Base-by-base conservation (phyloP, 92 coral and sea anemone genomes). In the Montipora capitata region DNA sequence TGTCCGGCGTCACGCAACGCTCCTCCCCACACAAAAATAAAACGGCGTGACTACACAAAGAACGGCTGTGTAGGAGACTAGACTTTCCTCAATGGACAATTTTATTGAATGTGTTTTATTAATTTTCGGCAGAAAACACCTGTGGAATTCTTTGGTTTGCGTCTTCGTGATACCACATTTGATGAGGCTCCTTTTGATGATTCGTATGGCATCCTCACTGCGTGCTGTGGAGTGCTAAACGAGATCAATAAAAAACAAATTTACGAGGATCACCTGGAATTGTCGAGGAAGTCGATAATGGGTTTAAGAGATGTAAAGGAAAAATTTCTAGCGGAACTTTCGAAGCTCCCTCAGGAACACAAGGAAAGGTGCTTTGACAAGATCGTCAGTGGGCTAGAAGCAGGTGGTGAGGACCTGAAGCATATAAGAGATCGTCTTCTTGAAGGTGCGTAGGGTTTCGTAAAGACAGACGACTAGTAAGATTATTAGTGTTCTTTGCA, bases 61-160 rank as follows among this genome's bases (percentile, higher is more conserved):
- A 27, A 27, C 35, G 35, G 35, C 35, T 27, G 35, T 27, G 35
- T 27, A 27, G 35, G 35, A 27, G 35, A 27, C 35, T 8, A 45
- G 9, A 8, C 14, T 54, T 54, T 54, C 59, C 10, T 54, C 15
- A 10, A 54, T 54, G 16, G 10, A 54, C 10, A 27, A 27, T 48
- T 5, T 5, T 54, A 54, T 54, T 54, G 0, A 54, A 54, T 3
- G 10, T 2, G 4, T 16, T 20, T 17, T 63, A 18, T 67, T 5
- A 35, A 0, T 52, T 40, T n/a, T 11, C 0, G 7, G 52, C 68
- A 81, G 85, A 81, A 68, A 69, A 81, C 77, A 51, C 86, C 91
- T n/a, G 73, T 79, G 0, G 91, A 88, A 13, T 88, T 88, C 76
- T 88, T 79, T 81, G 91, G 91, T 3, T 67, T 88, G 45, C 91